These are phyloP conservation scores for Phataginus tricuspis DNA, from an alignment of 2,797 vertebrate genomes.

Conservation along the genomic window DNA sequence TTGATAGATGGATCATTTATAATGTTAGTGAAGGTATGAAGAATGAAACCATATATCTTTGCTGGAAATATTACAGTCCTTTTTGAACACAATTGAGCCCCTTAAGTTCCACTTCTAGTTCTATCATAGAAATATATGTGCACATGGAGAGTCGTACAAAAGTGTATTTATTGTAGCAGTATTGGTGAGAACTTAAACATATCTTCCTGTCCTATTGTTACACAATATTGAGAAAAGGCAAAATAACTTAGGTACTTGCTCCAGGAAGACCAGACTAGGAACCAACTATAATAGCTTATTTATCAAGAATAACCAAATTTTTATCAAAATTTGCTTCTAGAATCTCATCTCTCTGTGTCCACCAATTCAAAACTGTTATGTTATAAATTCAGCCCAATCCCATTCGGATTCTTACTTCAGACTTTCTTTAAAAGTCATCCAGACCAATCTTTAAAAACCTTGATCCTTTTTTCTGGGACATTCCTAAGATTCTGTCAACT, in stretches of 20 bases:
- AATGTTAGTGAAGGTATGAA: not conserved
- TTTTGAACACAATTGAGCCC: not conserved
- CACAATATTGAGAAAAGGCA: not conserved
- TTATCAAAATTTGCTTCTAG: not conserved
- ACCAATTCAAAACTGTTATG: not conserved
- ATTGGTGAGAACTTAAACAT: not conserved
- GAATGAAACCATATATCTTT: not conserved
- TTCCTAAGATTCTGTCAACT: not conserved
- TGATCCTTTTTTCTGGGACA: not conserved
- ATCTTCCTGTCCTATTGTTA: not conserved
- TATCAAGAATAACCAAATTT: not conserved
- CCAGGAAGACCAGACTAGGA: not conserved
- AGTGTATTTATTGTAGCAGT: not conserved
- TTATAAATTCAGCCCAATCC: not conserved
- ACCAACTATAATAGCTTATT: not conserved
- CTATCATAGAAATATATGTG: not conserved
- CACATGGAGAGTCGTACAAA: not conserved
- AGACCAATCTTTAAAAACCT: accelerated
- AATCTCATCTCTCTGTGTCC: not conserved
- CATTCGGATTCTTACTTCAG: not conserved
- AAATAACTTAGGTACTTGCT: not conserved
- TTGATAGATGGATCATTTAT: not conserved
- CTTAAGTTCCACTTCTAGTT: not conserved
- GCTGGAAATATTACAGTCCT: not conserved
- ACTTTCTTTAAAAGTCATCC: not conserved